Conservation (phyloP, 2,797 vertebrate species). For the Propithecus perrieri region DNA sequence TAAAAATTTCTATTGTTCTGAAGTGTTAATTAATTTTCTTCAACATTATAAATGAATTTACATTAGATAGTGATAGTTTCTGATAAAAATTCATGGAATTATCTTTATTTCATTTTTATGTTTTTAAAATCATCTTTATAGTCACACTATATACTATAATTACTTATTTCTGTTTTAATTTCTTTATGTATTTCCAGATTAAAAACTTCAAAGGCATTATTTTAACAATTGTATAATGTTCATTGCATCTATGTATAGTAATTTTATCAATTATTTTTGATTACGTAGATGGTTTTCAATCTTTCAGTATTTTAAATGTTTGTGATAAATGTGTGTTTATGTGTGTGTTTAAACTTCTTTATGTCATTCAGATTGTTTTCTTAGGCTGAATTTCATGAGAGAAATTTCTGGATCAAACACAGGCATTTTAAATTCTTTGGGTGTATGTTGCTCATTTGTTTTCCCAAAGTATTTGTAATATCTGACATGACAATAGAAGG, state of each 20-base stretch:
- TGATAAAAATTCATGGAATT: neutral
- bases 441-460: neutral
- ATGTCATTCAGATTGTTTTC: neutral
- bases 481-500: neutral
- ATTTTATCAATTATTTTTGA: neutral
- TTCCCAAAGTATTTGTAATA: neutral
- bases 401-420: neutral
- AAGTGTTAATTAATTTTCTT: conserved; percentile 11
- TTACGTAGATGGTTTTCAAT: neutral
- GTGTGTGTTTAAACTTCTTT: neutral
- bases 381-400: neutral
- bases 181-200: neutral
- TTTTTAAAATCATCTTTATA: neutral
- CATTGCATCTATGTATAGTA: neutral
- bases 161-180: neutral
- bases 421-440: neutral
- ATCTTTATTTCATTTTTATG: neutral
- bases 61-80: neutral
- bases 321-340: neutral
- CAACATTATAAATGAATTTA: neutral
- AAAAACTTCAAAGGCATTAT: neutral
- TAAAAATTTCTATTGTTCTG: neutral
- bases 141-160: no score
- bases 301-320: neutral
- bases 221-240: neutral